Evolutionary conservation across 2,888 invertebrate genomes (phyloP).

Genomic region (Ormyrus labotus): DNA sequence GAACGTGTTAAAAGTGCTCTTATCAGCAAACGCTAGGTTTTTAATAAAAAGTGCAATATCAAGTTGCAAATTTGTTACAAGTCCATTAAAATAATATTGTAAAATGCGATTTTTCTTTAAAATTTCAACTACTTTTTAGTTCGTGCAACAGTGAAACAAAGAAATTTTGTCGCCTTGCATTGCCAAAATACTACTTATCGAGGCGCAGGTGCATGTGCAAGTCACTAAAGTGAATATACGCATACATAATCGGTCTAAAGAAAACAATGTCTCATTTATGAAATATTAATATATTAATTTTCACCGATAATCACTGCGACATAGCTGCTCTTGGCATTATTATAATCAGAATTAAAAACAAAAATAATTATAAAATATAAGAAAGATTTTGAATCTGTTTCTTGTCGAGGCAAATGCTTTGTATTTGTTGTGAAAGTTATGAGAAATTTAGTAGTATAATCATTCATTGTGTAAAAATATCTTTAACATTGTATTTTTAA

Average conservation of each 20-base stretch:
- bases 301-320: conserved; percentile 54
- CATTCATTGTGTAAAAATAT: too few species aligned
- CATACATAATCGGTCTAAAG: conserved; percentile 43
- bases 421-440: too few species aligned
- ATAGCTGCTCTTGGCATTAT: conserved; percentile 58
- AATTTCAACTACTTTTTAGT: conserved; percentile 1
- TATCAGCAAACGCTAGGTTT: conserved; percentile 43
- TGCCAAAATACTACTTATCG: conserved; percentile 44
- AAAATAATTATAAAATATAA: conserved; percentile 29
- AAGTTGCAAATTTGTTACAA: conserved; percentile 38
- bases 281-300: conserved; percentile 52
- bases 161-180: conserved; percentile 41
- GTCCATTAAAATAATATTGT: conserved; percentile 22
- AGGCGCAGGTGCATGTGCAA: conserved; percentile 46
- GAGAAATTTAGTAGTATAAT: too few species aligned
- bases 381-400: conserved; percentile 11
- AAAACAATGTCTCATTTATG: conserved; percentile 50
- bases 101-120: conserved; percentile 29
- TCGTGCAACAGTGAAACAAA: conserved; percentile 25
- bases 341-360: conserved; percentile 51
- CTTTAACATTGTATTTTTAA: too few species aligned
- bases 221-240: conserved; percentile 42
- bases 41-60: conserved; percentile 54
- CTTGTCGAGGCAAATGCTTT: conserved; percentile 26
- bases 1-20: conserved; percentile 46